Conservation (phyloP, 2,888 invertebrate genomes). For the Norana najaformis region DNA sequence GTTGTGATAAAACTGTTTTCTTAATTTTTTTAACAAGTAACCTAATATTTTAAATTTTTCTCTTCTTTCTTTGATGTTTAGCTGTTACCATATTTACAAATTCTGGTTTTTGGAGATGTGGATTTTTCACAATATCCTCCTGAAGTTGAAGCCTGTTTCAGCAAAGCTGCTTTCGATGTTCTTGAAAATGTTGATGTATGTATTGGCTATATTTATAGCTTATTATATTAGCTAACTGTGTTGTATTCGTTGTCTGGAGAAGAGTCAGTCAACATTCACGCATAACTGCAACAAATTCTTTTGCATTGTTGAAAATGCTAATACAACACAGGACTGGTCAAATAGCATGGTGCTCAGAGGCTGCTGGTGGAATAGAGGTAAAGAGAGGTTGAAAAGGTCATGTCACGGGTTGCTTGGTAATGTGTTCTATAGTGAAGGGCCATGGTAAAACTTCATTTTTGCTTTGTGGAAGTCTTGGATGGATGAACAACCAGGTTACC, state of each 20-base stretch:
- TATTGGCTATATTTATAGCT: neutral
- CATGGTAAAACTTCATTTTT: too few species aligned
- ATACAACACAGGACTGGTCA: neutral
- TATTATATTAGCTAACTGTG: neutral
- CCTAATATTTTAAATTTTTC: too few species aligned
- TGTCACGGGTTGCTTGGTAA: too few species aligned
- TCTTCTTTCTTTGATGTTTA: neutral
- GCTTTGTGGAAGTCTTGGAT: too few species aligned
- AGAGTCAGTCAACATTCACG: neutral
- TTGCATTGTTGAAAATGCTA: neutral
- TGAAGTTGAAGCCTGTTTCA: slow-evolving; percentile 20
- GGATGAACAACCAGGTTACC: too few species aligned
- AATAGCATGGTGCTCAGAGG: too few species aligned
- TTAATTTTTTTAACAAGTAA: neutral
- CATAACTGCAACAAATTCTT: neutral
- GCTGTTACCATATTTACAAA: neutral
- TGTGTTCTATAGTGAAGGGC: too few species aligned
- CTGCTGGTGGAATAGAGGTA: too few species aligned
- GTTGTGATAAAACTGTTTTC: neutral
- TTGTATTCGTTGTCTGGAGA: neutral
- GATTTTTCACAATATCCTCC: slow-evolving; percentile 19
- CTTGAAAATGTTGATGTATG: slow-evolving; percentile 7
- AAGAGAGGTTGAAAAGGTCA: too few species aligned
- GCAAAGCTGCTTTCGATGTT: neutral
- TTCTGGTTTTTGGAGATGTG: neutral